Percentiles rank a stretch among this genome's conserved stretches.
Evolutionary conservation across 1,140 invertebrate species (phyloP).

Genomic region (Drosophila sulfurigaster): DNA sequence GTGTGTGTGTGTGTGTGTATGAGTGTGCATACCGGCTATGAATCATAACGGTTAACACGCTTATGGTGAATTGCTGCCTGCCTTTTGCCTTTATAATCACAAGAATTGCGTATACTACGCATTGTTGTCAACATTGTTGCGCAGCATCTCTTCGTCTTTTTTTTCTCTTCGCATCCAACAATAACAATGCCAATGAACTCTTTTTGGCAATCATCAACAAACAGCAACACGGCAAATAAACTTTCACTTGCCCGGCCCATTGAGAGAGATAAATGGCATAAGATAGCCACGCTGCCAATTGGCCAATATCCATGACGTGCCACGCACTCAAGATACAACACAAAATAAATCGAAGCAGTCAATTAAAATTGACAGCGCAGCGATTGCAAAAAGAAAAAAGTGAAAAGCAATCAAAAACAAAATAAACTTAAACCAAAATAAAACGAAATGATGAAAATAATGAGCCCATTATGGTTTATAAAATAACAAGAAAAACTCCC

Average conservation of each 20-base stretch:
- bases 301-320: constrained; percentile 57
- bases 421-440: constrained; percentile 26
- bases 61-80: constrained; percentile 15
- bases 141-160: constrained; percentile 6
- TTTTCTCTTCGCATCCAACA: background rate
- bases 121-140: constrained; percentile 35
- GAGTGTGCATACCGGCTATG: constrained; percentile 17
- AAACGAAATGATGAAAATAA: constrained; percentile 22
- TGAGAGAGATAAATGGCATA: constrained; percentile 55
- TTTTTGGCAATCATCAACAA: constrained; percentile 18
- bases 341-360: constrained; percentile 46
- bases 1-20: background rate
- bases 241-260: constrained; percentile 54
- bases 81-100: constrained; percentile 16
- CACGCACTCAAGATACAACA: constrained; percentile 28
- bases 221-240: constrained; percentile 10
- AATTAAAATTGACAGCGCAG: constrained; percentile 48
- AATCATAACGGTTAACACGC: constrained; percentile 48
- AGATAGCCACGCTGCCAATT: constrained; percentile 50
- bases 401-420: constrained; percentile 41
- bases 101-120: constrained; percentile 1
- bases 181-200: constrained; percentile 54
- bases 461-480: constrained; percentile 25
- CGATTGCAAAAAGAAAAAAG: constrained; percentile 41
- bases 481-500: constrained; percentile 11